Base-by-base conservation (phyloP, 2,113 vertebrate species). In the Forbesichthys papilliferus region DNA sequence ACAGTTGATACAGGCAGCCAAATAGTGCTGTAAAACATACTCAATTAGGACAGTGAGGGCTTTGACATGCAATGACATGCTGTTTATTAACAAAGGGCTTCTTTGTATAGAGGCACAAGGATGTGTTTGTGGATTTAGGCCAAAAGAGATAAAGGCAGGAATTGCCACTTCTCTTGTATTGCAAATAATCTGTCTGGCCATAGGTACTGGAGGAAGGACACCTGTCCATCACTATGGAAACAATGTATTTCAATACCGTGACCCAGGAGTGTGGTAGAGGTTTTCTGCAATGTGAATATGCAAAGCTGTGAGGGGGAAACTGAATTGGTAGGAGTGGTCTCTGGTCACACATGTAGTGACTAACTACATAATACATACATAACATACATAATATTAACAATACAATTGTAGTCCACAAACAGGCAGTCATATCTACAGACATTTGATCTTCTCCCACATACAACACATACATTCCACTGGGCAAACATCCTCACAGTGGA, bases 41-140 rank as follows among this genome's bases (percentile, higher is more conserved):
- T 82, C 61, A 61, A 56, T 54, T 48, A 12, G 48, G 49, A 14
- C 20, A 57, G 61, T 57, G 58, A 56, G 68, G 42, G 51, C 7
- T 60, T 71, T 68, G 3, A 34, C 48, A 53, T 63, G 4, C 57
- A 42, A 33, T 36, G 66, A 47, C 27, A 3, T 68, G 69, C 11
- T 13, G 27, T 51, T 57, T 9, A 9, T 27, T 8, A 60, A 53
- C 60, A 54, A 48, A 64, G 68, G 16, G 2, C 34, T 49, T 4
- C 10, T 71, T 47, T 58, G 27, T 42, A 5, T 65, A 57, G 36
- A 61, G 14, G 68, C 53, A 53, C 53, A 46, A 9, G 56, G 42
- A 75, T 69, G 16, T 79, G 58, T 3, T 61, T 33, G 14, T 27
- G 68, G 78, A 82, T 80, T 63, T 66, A 82, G 84, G 73, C 55